phyloP scores from a whole-genome alignment of 2,797 vertebrate genomes.

The Harpagifer antarcticus region DNA sequence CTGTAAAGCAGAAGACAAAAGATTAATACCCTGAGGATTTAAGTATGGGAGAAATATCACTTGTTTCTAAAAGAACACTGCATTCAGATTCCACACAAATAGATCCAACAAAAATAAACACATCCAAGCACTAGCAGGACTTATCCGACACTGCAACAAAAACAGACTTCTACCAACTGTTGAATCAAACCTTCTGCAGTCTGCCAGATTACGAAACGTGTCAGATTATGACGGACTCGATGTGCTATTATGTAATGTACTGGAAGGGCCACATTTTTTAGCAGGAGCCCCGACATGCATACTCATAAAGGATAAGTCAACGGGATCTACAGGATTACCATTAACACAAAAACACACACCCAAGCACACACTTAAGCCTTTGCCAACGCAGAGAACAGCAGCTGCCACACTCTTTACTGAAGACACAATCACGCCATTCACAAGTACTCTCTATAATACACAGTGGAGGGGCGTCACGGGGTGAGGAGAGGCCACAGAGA shows the following conservation, averaged over 20 bases:
- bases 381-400: constrained; percentile 44
- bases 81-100: too few relatives aligned
- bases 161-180: background rate
- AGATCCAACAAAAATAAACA: background rate
- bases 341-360: constrained; percentile 65
- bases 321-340: constrained; percentile 73
- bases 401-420: constrained; percentile 66
- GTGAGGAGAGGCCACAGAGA: constrained; percentile 38
- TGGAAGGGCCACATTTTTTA: constrained; percentile 45
- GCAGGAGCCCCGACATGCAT: constrained; percentile 49
- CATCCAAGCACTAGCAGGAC: background rate
- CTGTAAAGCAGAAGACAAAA: constrained; percentile 70
- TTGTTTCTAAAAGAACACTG: background rate
- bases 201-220: constrained; percentile 47
- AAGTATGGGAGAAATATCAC: background rate
- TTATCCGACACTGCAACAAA: constrained; percentile 2
- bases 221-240: constrained; percentile 60
- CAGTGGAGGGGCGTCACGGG: constrained; percentile 53
- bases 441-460: constrained; percentile 66
- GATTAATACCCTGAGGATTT: constrained; percentile 7
- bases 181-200: constrained; percentile 26
- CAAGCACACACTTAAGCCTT: constrained; percentile 53
- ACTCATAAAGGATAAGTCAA: constrained; percentile 72
- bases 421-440: constrained; percentile 77
- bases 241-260: constrained; percentile 65